A percentile compares a stretch with the other conserved stretches of the same genome.
Conservation (phyloP, 2,888 invertebrate species). For the Microchrysa polita region DNA sequence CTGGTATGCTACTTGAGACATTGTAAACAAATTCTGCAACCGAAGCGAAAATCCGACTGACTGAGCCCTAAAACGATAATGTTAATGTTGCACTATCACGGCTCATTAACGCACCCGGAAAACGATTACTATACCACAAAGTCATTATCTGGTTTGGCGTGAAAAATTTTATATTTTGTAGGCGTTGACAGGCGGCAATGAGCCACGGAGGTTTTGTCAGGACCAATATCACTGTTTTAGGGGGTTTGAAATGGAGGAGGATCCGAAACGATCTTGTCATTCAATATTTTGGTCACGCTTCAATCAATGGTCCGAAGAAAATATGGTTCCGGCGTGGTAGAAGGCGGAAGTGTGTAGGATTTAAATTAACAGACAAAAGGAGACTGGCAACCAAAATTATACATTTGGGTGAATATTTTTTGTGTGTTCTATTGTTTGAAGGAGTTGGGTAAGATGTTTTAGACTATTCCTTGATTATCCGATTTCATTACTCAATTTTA, state of each 20-base stretch:
- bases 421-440: too few species aligned
- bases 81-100: conserved; percentile 15
- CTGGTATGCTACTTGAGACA: conserved; percentile 9
- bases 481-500: too few species aligned
- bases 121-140: conserved; percentile 11
- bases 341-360: too few species aligned
- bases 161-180: conserved; percentile 28
- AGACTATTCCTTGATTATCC: too few species aligned
- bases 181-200: conserved; percentile 35
- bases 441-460: too few species aligned
- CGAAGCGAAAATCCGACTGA: conserved; percentile 36
- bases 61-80: neutral
- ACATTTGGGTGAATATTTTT: too few species aligned
- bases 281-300: conserved; percentile 37
- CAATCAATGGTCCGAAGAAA: neutral
- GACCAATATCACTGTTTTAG: conserved; percentile 17
- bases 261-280: conserved; percentile 31
- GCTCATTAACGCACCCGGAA: conserved; percentile 37
- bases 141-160: conserved; percentile 36
- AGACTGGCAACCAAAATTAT: too few species aligned
- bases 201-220: conserved; percentile 10
- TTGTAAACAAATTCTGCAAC: conserved; percentile 39
- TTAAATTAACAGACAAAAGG: too few species aligned
- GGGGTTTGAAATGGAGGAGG: conserved; percentile 30
- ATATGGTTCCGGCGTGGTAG: too few species aligned